Evolutionary conservation across 2,797 vertebrate species (phyloP).

Genomic region (Onychomys leucogaster): DNA sequence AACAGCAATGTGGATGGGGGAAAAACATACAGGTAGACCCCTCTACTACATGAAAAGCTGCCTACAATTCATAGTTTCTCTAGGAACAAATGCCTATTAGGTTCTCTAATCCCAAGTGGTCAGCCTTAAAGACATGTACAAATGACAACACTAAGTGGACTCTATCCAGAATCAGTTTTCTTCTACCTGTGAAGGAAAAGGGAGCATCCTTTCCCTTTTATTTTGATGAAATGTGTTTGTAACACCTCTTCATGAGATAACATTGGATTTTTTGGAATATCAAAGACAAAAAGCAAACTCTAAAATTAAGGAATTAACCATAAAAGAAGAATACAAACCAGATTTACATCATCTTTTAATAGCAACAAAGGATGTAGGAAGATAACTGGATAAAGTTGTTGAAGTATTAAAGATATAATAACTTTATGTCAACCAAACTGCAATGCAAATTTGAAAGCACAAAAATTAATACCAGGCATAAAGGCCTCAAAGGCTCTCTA

Average conservation of each 20-base stretch:
- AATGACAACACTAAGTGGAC: too few relatives aligned
- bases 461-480: background rate
- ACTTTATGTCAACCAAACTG: background rate
- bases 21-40: too few relatives aligned
- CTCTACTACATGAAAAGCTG: background rate
- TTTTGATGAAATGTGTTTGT: background rate
- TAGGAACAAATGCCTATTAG: too few relatives aligned
- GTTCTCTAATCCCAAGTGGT: background rate
- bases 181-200: background rate
- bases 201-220: background rate
- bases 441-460: background rate
- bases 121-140: background rate
- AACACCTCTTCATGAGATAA: background rate
- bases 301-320: background rate
- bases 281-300: background rate
- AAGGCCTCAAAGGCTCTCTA: background rate
- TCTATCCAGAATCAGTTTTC: background rate
- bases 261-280: background rate
- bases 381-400: background rate
- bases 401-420: background rate
- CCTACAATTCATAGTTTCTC: background rate
- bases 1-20: background rate
- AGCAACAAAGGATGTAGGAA: background rate
- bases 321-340: background rate
- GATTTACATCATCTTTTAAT: background rate